These are phyloP conservation scores for Anastatus disparis DNA, from an alignment of 1,140 invertebrate genomes.

Conservation along the genomic window DNA sequence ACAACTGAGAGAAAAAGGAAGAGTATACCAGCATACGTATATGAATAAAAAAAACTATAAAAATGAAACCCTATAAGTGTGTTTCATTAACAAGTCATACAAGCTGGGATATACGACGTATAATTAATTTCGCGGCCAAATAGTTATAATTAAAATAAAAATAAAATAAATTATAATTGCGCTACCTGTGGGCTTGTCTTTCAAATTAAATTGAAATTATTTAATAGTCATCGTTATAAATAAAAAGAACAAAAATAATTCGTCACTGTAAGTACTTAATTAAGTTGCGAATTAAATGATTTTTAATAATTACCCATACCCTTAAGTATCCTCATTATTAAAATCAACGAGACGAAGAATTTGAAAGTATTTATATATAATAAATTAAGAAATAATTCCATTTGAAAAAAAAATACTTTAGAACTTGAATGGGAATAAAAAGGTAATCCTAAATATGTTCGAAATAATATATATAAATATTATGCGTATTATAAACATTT, in stretches of 20 bases:
- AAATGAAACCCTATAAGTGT: constrained; percentile 16
- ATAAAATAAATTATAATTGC: too few species aligned
- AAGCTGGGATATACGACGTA: background rate
- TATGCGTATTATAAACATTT: background rate
- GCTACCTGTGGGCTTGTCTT: constrained; percentile 4
- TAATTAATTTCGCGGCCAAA: constrained; percentile 23
- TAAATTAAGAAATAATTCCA: background rate
- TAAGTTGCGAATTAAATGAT: too few species aligned
- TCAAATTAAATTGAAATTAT: background rate
- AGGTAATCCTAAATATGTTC: too few species aligned
- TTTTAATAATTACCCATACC: too few species aligned
- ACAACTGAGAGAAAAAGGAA: too few species aligned
- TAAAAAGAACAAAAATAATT: too few species aligned
- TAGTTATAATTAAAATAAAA: constrained; percentile 13
- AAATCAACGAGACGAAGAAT: background rate
- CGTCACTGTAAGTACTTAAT: too few species aligned
- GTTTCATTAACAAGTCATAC: constrained; percentile 1
- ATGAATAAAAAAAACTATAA: background rate
- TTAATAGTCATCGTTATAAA: too few species aligned
- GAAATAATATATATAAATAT: too few species aligned
- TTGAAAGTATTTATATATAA: constrained; percentile 35
- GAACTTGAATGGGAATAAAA: too few species aligned
- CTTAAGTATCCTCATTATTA: too few species aligned
- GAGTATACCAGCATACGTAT: constrained; percentile 40
- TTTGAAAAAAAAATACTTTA: too few species aligned